phyloP scores from a whole-genome alignment of 2,113 vertebrate species.

The Lampris incognitus region DNA sequence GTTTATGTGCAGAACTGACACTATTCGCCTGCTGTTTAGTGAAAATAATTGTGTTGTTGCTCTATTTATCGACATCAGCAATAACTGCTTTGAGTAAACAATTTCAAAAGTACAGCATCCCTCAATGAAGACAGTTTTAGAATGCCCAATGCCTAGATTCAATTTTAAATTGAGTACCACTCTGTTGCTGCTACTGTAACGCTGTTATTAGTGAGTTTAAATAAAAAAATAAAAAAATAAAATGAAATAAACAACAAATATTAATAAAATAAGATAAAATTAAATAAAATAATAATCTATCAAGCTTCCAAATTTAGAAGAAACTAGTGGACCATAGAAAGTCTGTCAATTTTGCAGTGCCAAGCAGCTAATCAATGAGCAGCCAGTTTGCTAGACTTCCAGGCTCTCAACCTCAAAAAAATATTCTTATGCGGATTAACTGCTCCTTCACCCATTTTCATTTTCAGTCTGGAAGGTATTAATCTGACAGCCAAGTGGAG shows the following conservation, averaged over 20 bases:
- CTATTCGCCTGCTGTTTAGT: not conserved
- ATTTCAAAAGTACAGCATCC: constrained; percentile 19
- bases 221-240: constrained; percentile 30
- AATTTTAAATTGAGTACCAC: not conserved
- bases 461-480: constrained; percentile 81
- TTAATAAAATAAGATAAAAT: constrained; percentile 4
- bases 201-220: not conserved
- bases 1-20: no score
- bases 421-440: constrained; percentile 79
- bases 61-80: constrained; percentile 29
- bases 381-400: constrained; percentile 68
- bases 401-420: constrained; percentile 71
- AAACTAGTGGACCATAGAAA: constrained; percentile 53
- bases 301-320: constrained; percentile 36
- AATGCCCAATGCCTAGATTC: not conserved
- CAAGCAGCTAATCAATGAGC: constrained; percentile 76
- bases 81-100: constrained; percentile 13
- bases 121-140: not conserved
- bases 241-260: constrained; percentile 25
- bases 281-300: constrained; percentile 40
- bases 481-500: constrained; percentile 82
- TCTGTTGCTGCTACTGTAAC: constrained; percentile 8
- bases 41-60: constrained; percentile 22
- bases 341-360: constrained; percentile 55
- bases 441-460: constrained; percentile 79